Conservation (phyloP, 2,797 vertebrate species). For the Myotis pilosus region DNA sequence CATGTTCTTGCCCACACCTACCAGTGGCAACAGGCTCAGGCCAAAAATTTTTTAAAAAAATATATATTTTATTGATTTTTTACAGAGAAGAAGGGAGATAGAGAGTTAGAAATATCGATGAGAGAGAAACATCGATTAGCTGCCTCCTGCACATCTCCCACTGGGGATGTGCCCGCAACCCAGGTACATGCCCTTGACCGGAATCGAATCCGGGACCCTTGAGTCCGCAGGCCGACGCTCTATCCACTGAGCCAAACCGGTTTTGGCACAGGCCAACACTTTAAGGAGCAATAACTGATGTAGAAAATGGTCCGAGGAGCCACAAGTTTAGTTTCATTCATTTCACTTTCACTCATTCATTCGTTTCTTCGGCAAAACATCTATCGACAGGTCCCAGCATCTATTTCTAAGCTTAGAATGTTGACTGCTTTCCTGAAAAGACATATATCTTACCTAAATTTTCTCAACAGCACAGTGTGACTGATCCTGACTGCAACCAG, state of each 20-base stretch:
- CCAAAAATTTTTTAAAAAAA: no score
- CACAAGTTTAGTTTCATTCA: neutral
- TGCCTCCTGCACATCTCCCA: no score
- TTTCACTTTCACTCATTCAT: neutral
- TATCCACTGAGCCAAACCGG: no score
- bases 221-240: no score
- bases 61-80: no score
- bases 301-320: neutral
- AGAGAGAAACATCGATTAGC: no score
- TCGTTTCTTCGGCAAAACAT: neutral
- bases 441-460: neutral
- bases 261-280: neutral
- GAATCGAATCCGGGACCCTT: no score
- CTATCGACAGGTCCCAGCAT: neutral
- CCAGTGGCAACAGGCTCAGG: neutral
- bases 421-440: neutral
- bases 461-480: neutral
- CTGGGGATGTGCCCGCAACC: no score
- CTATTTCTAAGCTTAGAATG: neutral
- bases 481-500: neutral
- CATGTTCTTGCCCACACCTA: neutral
- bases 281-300: neutral
- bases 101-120: no score
- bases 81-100: no score
- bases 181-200: no score